Percentiles rank a stretch among this genome's conserved stretches.
These are phyloP conservation scores for Mola mola DNA, from an alignment of 2,113 vertebrate genomes.

Conservation along the genomic window DNA sequence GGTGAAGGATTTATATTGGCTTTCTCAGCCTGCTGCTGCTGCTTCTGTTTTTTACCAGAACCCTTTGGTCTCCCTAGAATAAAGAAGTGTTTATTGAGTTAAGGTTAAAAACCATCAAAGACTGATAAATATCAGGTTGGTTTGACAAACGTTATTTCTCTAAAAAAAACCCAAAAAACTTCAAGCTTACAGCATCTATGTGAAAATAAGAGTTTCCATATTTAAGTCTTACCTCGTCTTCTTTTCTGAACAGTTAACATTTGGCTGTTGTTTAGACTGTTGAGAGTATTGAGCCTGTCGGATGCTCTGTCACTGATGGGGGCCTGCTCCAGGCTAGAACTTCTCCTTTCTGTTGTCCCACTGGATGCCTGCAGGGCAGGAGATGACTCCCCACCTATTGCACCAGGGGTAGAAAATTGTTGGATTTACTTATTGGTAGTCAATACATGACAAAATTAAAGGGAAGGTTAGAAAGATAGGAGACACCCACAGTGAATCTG, in stretches of 20 bases:
- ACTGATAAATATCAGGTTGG: too few relatives aligned
- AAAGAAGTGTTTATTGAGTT: too few relatives aligned
- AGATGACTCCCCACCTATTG: slow-evolving; percentile 86
- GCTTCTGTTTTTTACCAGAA: slow-evolving; percentile 84
- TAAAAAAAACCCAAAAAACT: too few relatives aligned
- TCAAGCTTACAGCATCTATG: background rate
- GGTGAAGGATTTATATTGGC: slow-evolving; percentile 81
- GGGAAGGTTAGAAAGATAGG: background rate
- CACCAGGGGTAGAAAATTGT: background rate
- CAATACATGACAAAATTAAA: background rate
- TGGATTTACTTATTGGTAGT: slow-evolving; percentile 3
- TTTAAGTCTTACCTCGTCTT: slow-evolving; percentile 84
- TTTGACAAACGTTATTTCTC: too few relatives aligned
- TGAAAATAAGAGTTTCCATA: background rate
- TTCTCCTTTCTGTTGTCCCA: slow-evolving; percentile 78
- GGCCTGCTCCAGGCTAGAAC: slow-evolving; percentile 74
- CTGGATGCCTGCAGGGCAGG: slow-evolving; percentile 82
- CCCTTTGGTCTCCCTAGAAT: slow-evolving; percentile 81
- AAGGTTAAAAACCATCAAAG: too few relatives aligned
- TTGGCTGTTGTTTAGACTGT: slow-evolving; percentile 57
- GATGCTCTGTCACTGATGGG: slow-evolving; percentile 77
- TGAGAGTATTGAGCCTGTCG: slow-evolving; percentile 68
- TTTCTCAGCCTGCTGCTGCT: slow-evolving; percentile 73
- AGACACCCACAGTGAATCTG: slow-evolving; percentile 90
- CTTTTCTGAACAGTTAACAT: slow-evolving; percentile 73